These are phyloP conservation scores for Grapholita molesta DNA, from an alignment of 1,140 invertebrate genomes.

Conservation along the genomic window DNA sequence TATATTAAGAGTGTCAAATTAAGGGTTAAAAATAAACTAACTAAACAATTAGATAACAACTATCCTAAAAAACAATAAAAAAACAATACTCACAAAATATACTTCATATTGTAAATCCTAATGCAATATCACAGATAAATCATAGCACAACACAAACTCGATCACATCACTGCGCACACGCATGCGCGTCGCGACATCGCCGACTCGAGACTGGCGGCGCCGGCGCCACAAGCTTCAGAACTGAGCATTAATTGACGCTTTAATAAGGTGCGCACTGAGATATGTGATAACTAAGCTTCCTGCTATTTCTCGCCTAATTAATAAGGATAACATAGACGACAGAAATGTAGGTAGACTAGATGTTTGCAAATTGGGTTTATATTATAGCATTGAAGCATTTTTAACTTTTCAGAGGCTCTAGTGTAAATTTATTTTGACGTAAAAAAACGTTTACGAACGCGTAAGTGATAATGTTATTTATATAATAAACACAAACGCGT, in stretches of 20 bases:
- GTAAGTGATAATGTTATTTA: too few species aligned
- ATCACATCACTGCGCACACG: neutral
- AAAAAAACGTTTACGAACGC: too few species aligned
- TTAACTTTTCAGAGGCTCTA: too few species aligned
- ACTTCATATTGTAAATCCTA: slow-evolving; percentile 8
- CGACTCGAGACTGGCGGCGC: neutral
- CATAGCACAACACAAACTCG: neutral
- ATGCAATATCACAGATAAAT: slow-evolving; percentile 7
- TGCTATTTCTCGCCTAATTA: neutral
- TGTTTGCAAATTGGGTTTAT: too few species aligned
- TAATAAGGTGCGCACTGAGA: neutral
- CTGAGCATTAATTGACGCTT: slow-evolving; percentile 4
- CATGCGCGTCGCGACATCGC: slow-evolving; percentile 6
- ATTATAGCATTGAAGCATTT: too few species aligned
- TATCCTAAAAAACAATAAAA: neutral
- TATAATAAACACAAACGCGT: too few species aligned
- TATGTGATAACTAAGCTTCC: neutral
- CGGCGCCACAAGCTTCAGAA: neutral
- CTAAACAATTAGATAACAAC: neutral
- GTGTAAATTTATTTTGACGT: too few species aligned
- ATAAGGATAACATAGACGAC: too few species aligned
- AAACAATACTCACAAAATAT: slow-evolving; percentile 5
- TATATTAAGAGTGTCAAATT: too few species aligned
- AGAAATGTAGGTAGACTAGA: too few species aligned
- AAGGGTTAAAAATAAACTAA: too few species aligned